Evolutionary conservation across 2,797 vertebrate species (phyloP).

Genomic region (Mastacembelus armatus): DNA sequence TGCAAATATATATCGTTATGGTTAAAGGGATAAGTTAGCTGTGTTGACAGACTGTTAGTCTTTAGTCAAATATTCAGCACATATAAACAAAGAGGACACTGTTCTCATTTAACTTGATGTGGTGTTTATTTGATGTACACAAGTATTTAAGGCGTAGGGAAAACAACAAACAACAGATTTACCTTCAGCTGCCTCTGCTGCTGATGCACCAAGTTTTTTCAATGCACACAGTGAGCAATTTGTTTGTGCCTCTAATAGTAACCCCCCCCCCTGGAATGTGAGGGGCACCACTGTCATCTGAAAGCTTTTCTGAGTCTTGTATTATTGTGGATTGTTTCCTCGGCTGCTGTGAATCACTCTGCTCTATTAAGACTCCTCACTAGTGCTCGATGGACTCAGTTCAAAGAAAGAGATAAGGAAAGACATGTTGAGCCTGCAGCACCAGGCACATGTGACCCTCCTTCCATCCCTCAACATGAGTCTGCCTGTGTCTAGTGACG

Average conservation of each 20-base stretch:
- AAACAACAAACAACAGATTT: not conserved
- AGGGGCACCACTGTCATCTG: no score
- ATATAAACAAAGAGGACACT: no score
- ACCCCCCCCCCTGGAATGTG: no score
- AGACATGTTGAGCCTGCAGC: conserved; percentile 36
- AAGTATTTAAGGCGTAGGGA: not conserved
- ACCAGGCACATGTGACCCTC: conserved; percentile 36
- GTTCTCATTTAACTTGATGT: no score
- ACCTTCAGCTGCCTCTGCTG: conserved; percentile 2
- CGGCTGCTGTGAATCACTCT: conserved; percentile 10
- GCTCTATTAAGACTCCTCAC: not conserved
- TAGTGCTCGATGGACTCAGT: conserved; percentile 7
- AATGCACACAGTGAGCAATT: conserved; percentile 22
- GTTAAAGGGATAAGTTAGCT: no score
- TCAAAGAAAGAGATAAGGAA: conserved; percentile 25
- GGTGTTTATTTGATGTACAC: not conserved
- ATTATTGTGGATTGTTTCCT: conserved; percentile 28
- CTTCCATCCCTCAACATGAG: conserved; percentile 29
- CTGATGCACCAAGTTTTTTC: conserved; percentile 17
- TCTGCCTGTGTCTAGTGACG: conserved; percentile 33
- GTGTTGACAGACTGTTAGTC: no score
- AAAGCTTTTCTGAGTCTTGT: conserved; percentile 23
- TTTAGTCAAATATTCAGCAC: no score
- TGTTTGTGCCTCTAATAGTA: conserved; percentile 46
- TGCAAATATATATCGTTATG: no score